A percentile compares a stretch with the other conserved stretches of the same genome.
phyloP scores from a whole-genome alignment of 2,797 vertebrate genomes.

The Strix occidentalis region DNA sequence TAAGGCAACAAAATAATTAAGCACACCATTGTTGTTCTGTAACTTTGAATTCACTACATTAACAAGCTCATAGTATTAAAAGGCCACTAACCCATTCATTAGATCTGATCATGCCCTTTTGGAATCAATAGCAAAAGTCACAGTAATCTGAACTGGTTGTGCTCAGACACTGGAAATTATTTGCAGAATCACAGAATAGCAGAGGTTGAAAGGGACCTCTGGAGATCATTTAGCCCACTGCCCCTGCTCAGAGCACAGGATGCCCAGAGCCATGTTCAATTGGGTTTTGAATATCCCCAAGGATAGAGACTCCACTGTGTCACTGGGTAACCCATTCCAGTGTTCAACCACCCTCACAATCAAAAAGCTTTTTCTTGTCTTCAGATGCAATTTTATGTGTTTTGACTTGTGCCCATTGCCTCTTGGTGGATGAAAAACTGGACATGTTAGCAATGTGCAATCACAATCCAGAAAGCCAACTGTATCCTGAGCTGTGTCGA shows the following conservation, averaged over 20 bases:
- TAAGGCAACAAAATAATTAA: constrained; percentile 29
- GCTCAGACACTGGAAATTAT: not conserved
- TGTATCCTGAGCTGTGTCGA: no score
- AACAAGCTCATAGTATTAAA: not conserved
- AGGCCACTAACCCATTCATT: not conserved
- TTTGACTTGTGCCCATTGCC: not conserved
- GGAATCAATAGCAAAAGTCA: constrained; percentile 13
- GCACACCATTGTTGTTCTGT: not conserved
- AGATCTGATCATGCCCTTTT: not conserved
- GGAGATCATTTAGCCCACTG: not conserved
- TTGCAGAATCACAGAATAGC: not conserved
- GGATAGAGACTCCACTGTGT: not conserved
- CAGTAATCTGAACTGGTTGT: not conserved
- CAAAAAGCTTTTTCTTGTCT: not conserved
- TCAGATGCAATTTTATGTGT: not conserved
- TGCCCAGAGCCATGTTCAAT: not conserved
- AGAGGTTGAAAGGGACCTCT: not conserved
- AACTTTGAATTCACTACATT: constrained; percentile 5
- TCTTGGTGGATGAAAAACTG: not conserved
- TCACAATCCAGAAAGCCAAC: not conserved
- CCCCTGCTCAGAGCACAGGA: not conserved
- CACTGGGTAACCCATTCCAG: not conserved
- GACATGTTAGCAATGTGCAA: not conserved
- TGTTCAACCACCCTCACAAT: not conserved
- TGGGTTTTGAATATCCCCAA: not conserved